A percentile compares a stretch with the other conserved stretches of the same genome.
Evolutionary conservation across 2,797 vertebrate genomes (phyloP).

Genomic region (Neoniphon sammara): DNA sequence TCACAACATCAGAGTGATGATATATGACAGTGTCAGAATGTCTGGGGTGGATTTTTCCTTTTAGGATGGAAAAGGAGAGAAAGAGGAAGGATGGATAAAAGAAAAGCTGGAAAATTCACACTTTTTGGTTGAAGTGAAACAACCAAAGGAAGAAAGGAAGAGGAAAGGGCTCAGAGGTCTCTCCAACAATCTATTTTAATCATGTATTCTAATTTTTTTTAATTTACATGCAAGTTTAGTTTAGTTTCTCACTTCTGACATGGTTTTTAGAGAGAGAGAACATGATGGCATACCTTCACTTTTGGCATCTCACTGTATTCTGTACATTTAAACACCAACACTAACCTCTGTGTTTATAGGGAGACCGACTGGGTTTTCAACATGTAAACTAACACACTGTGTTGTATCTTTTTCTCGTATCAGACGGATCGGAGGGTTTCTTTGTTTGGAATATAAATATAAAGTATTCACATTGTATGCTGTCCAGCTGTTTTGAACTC

Average conservation of each 20-base stretch:
- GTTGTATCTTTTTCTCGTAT: conserved; percentile 35
- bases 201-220: conserved; percentile 25
- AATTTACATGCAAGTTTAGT: conserved; percentile 43
- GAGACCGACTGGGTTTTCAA: neutral
- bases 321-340: neutral
- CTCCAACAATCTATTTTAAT: neutral
- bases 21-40: no score
- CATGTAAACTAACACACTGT: conserved; percentile 47
- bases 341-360: conserved; percentile 1
- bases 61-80: neutral
- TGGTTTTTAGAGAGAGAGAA: neutral
- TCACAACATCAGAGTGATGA: no score
- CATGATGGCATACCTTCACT: neutral
- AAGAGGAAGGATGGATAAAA: neutral
- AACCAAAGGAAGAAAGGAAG: conserved; percentile 17
- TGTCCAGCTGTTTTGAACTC: conserved; percentile 18
- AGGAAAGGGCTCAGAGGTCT: neutral
- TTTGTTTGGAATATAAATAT: neutral
- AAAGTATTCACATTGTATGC: neutral
- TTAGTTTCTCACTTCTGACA: conserved; percentile 15
- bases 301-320: neutral
- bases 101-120: neutral
- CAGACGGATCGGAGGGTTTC: neutral
- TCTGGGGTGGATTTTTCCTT: no score
- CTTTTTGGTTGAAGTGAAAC: neutral